Evolutionary conservation across 2,797 vertebrate species (phyloP), one percentile per base, ranked within the genome.

Genomic region (Thaleichthys pacificus): DNA sequence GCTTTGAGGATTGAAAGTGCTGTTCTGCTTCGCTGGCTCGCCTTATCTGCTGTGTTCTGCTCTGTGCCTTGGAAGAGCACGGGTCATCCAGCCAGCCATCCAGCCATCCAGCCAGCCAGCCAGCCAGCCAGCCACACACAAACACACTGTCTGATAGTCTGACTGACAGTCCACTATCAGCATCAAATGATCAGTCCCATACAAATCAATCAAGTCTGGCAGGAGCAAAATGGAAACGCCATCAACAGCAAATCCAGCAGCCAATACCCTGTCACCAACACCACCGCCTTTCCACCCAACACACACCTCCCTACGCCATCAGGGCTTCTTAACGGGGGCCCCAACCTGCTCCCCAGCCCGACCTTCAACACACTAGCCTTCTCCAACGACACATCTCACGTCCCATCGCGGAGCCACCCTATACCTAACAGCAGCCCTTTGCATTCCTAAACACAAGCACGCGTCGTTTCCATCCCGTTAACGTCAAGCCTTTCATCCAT

Each of bases 111-210:
- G n/a, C 61, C 32, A 54, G 0, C 35, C 61, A 68, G 7, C 49
- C 11, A 9, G 7, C 66, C 61, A 75, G 15, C 51, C 4, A n/a
- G 51, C 28, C 7, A 17, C 22, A 58, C 47, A 47, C 51, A 56
- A n/a, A 56, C 51, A n/a, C 4, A 5, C 15, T 17, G 51, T 17
- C 51, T 5, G 51, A 7, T n/a, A 56, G 51, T 17, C 17, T 54
- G 71, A 61, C 24, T 56, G 42, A 70, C 15, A 74, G 69, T 49
- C 51, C 69, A 61, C 64, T n/a, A 49, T 79, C 72, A 63, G 79
- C 73, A 61, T 72, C 66, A 74, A 70, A 63, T 72, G 49, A 71
- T 68, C 61, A 47, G 66, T 66, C 57, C 60, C 61, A 71, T 62
- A 67, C 66, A 38, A 65, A 72, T 73, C 28, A 47, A 77, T 77